Conservation (phyloP, 2,113 vertebrate species). For the Sorex araneus region DNA sequence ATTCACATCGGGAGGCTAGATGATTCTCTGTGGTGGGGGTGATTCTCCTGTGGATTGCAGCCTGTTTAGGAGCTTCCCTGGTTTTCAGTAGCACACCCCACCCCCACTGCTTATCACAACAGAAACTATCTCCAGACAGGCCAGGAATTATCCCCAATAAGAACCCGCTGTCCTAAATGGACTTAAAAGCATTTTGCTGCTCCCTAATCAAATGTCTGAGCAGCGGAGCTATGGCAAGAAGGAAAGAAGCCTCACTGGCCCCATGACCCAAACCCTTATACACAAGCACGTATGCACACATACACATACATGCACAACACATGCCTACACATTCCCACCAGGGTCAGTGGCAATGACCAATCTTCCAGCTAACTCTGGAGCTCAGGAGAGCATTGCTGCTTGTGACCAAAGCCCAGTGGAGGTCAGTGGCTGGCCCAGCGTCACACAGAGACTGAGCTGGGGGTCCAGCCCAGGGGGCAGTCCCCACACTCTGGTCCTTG, state of each 20-base stretch:
- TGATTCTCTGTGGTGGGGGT: not conserved
- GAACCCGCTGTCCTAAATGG: not conserved
- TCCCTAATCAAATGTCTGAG: not conserved
- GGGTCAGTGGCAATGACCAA: not conserved
- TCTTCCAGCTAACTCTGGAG: not conserved
- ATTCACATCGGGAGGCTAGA: not conserved
- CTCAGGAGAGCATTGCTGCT: no score
- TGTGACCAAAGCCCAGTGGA: no score
- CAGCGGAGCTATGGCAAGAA: not conserved
- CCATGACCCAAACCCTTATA: not conserved
- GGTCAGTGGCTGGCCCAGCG: not conserved
- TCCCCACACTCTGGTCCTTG: no score
- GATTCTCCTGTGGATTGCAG: not conserved
- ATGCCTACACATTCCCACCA: no score
- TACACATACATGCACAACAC: no score
- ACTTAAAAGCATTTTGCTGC: not conserved
- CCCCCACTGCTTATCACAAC: not conserved
- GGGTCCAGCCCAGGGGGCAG: not conserved
- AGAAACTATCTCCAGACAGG: not conserved
- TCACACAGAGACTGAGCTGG: not conserved
- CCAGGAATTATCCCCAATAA: not conserved
- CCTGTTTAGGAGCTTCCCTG: not conserved
- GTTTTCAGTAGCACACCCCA: constrained; percentile 52
- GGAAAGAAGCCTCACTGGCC: constrained; percentile 13
- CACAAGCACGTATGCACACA: not conserved